Conservation (phyloP, 2,888 invertebrate genomes). For the Philhelius pedissequus region DNA sequence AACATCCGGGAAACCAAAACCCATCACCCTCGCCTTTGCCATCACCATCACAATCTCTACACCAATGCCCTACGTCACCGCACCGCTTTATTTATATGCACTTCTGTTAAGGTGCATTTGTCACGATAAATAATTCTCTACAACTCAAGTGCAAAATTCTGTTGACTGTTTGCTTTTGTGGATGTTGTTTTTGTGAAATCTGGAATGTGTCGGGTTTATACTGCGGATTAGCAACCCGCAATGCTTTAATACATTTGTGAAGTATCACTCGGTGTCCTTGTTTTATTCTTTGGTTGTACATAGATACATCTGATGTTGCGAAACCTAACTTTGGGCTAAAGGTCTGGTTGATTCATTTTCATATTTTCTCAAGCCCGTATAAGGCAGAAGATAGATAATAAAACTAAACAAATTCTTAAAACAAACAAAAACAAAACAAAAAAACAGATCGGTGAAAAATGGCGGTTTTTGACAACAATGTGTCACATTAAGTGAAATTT, state of each 20-base stretch:
- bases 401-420: too few species aligned
- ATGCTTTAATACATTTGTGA: background rate
- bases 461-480: too few species aligned
- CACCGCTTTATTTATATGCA: background rate
- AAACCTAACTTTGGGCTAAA: too few species aligned
- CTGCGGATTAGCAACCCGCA: background rate
- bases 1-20: background rate
- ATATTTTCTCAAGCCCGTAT: too few species aligned
- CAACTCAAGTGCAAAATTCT: conserved; percentile 63
- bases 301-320: too few species aligned
- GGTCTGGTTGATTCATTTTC: too few species aligned
- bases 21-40: background rate
- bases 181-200: conserved; percentile 36
- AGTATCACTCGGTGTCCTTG: background rate
- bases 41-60: background rate
- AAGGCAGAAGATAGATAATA: too few species aligned
- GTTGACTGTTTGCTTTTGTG: conserved; percentile 49
- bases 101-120: conserved; percentile 1
- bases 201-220: conserved; percentile 24
- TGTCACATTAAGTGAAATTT: too few species aligned
- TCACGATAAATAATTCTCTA: conserved; percentile 63
- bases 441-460: too few species aligned
- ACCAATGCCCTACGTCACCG: background rate
- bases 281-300: background rate
- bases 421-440: too few species aligned